phyloP scores from a whole-genome alignment of 2,113 vertebrate genomes.

The Erythrocebus patas region DNA sequence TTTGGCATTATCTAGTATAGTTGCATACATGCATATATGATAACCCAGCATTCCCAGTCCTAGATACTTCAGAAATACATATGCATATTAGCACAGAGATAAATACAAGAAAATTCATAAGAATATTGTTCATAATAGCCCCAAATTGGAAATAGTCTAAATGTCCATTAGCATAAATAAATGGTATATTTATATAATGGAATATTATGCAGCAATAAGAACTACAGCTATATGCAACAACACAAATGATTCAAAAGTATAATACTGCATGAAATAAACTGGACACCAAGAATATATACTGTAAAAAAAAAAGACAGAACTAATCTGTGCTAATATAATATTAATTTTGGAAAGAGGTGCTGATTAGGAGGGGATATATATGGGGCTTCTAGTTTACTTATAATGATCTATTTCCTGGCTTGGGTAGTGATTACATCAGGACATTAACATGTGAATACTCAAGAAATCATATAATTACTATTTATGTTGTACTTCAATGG shows the following conservation, averaged over 20 bases:
- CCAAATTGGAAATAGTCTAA: not conserved
- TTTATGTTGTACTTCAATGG: not conserved
- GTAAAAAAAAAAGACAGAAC: constrained; percentile 30
- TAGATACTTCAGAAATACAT: not conserved
- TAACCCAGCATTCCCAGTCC: not conserved
- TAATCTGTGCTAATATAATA: not conserved
- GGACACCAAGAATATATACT: not conserved
- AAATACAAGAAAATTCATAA: not conserved
- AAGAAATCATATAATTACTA: not conserved
- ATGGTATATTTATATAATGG: not conserved
- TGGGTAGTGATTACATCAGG: not conserved
- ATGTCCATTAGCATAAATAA: constrained; percentile 2
- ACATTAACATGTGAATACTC: not conserved
- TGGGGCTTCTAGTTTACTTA: not conserved
- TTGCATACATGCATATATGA: not conserved
- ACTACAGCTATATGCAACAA: not conserved
- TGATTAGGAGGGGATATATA: not conserved
- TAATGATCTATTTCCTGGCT: not conserved
- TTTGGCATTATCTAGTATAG: not conserved
- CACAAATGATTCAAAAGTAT: not conserved
- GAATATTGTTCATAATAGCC: not conserved
- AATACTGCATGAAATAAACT: not conserved
- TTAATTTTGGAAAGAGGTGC: not conserved
- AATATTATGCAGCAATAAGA: not conserved
- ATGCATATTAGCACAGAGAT: not conserved